Base-by-base conservation (phyloP, 2,797 vertebrate genomes). In the Macroramphosus scolopax region DNA sequence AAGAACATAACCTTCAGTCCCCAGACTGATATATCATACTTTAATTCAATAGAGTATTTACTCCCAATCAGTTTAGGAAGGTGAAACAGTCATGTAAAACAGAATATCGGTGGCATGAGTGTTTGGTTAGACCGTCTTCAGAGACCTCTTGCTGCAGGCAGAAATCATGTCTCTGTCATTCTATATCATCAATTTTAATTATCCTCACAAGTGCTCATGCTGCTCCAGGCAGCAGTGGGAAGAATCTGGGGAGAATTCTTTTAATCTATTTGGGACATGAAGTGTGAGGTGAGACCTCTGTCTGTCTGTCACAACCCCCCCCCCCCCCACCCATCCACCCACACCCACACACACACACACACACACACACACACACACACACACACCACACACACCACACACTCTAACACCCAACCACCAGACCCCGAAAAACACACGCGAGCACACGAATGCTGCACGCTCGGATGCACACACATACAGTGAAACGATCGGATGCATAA, bases 121-220 rank as follows among this genome's bases (percentile, higher is more conserved):
- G 78, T 82, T 76, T 70, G 76, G 73, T 75, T 64, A 62, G 68
- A 63, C 59, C 22, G 72, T 78, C 82, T 84, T 82, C 43, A 42
- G 76, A 85, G 79, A 77, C 59, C 58, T 80, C 68, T 83, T 47
- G 83, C 85, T 82, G 63, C 60, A 75, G 80, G 82, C 84, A 69
- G 51, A 70, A 81, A 83, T 80, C 84, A 81, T 83, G 83, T 86
- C 75, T 77, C 71, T 83, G 73, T 83, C 82, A 83, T 88, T 86
- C 75, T 85, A 81, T 81, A 84, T 83, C 80, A 87, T 87, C 86
- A 83, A 85, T 88, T 88, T 88, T 86, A 87, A 89, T 89, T 87
- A 87, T 80, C 64, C 76, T 84, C 84, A 83, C 77, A 86, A 83
- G 79, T 71, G 74, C 70, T 84, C 70, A 65, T 67, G 81, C 51